phyloP scores from a whole-genome alignment of 1,140 invertebrate species.

The Drosophila hydei region DNA sequence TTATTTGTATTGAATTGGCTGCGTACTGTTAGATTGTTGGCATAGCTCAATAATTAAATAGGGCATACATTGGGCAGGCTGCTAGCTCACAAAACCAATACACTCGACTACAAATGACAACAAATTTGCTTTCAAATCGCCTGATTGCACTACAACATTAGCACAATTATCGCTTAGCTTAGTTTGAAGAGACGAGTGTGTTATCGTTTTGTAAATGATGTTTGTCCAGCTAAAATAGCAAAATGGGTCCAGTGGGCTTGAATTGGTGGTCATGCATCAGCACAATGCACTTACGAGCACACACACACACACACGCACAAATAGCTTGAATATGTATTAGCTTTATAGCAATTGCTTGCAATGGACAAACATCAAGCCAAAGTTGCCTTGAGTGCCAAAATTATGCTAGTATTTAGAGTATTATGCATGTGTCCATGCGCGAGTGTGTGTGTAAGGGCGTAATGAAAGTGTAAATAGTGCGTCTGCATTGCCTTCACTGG shows the following conservation, averaged over 20 bases:
- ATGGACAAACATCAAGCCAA: slow-evolving; percentile 45
- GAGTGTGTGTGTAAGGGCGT: slow-evolving; percentile 32
- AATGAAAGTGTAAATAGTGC: slow-evolving; percentile 73
- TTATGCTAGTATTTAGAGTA: slow-evolving; percentile 36
- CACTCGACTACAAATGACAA: slow-evolving; percentile 23
- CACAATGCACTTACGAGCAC: slow-evolving; percentile 21
- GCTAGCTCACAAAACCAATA: slow-evolving; percentile 24
- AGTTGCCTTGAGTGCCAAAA: slow-evolving; percentile 73
- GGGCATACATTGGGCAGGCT: background rate
- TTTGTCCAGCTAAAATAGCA: slow-evolving; percentile 64
- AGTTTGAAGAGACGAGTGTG: slow-evolving; percentile 30
- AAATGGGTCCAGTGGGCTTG: slow-evolving; percentile 47
- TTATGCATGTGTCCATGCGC: background rate
- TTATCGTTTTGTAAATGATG: slow-evolving; percentile 59
- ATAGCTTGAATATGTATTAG: slow-evolving; percentile 30
- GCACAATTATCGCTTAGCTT: slow-evolving; percentile 48
- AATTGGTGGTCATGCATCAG: slow-evolving; percentile 33
- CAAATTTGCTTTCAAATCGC: slow-evolving; percentile 41
- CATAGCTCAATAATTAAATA: slow-evolving; percentile 44
- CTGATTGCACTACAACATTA: slow-evolving; percentile 48
- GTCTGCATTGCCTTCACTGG: slow-evolving; percentile 14
- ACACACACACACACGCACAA: background rate
- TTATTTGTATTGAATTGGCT: slow-evolving; percentile 36
- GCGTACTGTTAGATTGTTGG: background rate
- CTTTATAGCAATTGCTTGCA: slow-evolving; percentile 59